These are phyloP conservation scores for Chanos chanos DNA, from an alignment of 2,797 vertebrate genomes.

Conservation along the genomic window DNA sequence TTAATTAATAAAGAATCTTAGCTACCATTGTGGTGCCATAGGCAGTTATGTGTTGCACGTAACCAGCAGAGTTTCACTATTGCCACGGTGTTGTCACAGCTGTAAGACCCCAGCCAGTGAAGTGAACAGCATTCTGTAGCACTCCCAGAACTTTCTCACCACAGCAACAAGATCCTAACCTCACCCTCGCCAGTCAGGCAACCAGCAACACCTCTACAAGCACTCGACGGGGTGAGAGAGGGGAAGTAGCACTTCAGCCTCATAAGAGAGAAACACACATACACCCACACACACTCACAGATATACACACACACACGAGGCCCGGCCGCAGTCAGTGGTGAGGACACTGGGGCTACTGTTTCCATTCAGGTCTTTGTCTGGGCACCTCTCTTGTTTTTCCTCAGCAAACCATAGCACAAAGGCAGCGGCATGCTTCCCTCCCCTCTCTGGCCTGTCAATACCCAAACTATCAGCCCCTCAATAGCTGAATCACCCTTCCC, in stretches of 20 bases:
- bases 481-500: conserved; percentile 88
- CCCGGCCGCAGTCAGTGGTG: conserved; percentile 68
- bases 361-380: conserved; percentile 83
- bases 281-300: conserved; percentile 23
- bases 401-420: conserved; percentile 77
- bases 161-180: too few species aligned
- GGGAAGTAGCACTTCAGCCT: conserved; percentile 74
- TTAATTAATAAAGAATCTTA: too few species aligned
- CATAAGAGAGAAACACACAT: conserved; percentile 58
- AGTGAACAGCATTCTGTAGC: conserved; percentile 36
- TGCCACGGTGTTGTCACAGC: too few species aligned
- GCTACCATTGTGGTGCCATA: too few species aligned
- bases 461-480: conserved; percentile 70
- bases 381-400: conserved; percentile 82
- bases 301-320: conserved; percentile 55
- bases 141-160: too few species aligned
- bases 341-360: conserved; percentile 91
- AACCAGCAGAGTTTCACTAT: too few species aligned
- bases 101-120: conserved; percentile 23
- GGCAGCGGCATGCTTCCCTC: conserved; percentile 62
- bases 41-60: too few species aligned
- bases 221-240: conserved; percentile 69
- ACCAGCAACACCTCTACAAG: conserved; percentile 68
- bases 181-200: conserved; percentile 56
- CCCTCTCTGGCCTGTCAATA: conserved; percentile 76